Conservation (phyloP, 92 coral and sea anemone genomes). For the Metridium senile region DNA sequence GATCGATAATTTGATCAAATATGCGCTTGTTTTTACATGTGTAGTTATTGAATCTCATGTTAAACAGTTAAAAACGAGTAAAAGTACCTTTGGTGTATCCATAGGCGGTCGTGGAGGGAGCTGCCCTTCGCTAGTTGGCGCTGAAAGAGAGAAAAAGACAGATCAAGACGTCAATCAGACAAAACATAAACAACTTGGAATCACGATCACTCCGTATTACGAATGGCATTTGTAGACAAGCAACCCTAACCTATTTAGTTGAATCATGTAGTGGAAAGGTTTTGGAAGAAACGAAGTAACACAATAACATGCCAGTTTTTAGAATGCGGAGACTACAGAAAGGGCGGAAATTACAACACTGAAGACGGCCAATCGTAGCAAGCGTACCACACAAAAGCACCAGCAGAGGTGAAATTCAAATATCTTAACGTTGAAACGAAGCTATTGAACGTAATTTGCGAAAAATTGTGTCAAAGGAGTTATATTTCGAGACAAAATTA, state of each 20-base stretch:
- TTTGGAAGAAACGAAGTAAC: not conserved
- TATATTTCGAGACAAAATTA: not conserved
- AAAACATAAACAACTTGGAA: too few relatives aligned
- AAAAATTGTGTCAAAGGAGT: not conserved
- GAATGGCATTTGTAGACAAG: too few relatives aligned
- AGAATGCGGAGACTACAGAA: not conserved
- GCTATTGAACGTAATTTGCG: not conserved
- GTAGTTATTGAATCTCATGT: not conserved
- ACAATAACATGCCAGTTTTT: not conserved
- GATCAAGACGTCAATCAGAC: not conserved
- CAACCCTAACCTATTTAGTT: not conserved
- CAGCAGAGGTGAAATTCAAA: slow-evolving; percentile 26
- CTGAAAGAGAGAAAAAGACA: slow-evolving; percentile 8
- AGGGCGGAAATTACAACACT: slow-evolving; percentile 2
- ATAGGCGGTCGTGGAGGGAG: slow-evolving; percentile 10
- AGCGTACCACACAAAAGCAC: slow-evolving; percentile 1
- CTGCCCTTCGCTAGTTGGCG: slow-evolving; percentile 16
- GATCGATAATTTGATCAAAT: not conserved
- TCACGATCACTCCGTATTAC: too few relatives aligned
- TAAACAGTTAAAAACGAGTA: not conserved
- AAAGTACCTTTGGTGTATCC: slow-evolving; percentile 15
- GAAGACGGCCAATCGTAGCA: not conserved
- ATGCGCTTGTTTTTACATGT: not conserved
- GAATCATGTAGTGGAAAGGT: not conserved
- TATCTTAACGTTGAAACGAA: not conserved